Conservation (phyloP, 2,113 vertebrate genomes). For the Aphyosemion australe region DNA sequence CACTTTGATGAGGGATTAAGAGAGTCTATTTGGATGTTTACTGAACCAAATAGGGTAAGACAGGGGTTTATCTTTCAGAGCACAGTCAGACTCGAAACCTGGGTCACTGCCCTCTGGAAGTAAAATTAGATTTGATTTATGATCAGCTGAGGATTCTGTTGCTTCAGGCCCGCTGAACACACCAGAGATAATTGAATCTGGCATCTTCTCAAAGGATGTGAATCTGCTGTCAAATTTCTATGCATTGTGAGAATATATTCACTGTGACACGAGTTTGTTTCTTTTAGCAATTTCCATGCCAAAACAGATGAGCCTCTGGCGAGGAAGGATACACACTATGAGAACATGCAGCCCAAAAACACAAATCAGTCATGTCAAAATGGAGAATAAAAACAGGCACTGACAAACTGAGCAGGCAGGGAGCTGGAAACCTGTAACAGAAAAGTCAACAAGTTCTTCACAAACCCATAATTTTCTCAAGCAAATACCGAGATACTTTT, state of each 20-base stretch:
- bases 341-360: conserved; percentile 5
- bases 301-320: conserved; percentile 15
- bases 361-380: neutral
- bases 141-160: conserved; percentile 44
- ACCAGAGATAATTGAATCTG: conserved; percentile 54
- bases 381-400: neutral
- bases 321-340: neutral
- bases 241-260: conserved; percentile 8
- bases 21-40: conserved; percentile 39
- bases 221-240: conserved; percentile 41
- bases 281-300: conserved; percentile 19
- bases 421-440: neutral
- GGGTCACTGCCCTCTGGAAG: conserved; percentile 32
- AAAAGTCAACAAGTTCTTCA: neutral
- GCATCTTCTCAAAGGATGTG: conserved; percentile 48
- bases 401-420: neutral
- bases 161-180: conserved; percentile 34
- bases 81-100: conserved; percentile 33
- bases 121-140: conserved; percentile 57
- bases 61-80: conserved; percentile 33
- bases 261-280: conserved; percentile 18
- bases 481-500: conserved; percentile 7
- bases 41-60: conserved; percentile 41
- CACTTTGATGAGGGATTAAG: conserved; percentile 43
- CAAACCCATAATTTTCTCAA: neutral